Evolutionary conservation across 2,113 vertebrate genomes (phyloP).

Genomic region (Eira barbara): DNA sequence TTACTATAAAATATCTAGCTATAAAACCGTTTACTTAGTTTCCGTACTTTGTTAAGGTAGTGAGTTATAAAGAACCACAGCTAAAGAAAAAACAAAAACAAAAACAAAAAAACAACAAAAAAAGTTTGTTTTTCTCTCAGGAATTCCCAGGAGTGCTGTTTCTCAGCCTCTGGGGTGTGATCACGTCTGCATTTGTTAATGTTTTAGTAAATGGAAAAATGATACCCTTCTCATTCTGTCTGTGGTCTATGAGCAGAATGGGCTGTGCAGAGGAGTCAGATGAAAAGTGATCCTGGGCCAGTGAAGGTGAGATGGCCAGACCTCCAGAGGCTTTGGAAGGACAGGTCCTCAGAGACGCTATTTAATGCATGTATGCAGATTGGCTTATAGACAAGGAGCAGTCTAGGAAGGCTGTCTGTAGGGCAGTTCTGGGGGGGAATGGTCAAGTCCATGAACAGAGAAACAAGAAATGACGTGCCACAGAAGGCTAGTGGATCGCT

Average conservation of each 20-base stretch:
- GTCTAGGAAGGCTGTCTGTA: background rate
- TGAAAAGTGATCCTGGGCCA: background rate
- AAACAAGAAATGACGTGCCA: background rate
- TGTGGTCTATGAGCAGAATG: background rate
- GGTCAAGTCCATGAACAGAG: background rate
- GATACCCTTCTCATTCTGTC: background rate
- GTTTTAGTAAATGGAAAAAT: conserved; percentile 37
- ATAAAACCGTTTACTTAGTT: background rate
- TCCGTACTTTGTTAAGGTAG: conserved; percentile 13
- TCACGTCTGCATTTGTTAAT: conserved; percentile 36
- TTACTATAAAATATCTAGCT: background rate
- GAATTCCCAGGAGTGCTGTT: conserved; percentile 16
- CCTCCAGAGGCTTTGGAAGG: background rate
- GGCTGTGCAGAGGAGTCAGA: background rate
- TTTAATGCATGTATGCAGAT: background rate
- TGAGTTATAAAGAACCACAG: conserved; percentile 27
- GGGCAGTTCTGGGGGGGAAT: background rate
- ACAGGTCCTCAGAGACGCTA: background rate
- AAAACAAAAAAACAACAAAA: no score
- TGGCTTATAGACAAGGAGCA: background rate
- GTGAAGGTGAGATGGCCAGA: background rate
- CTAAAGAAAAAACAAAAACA: background rate
- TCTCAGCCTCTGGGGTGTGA: conserved; percentile 33
- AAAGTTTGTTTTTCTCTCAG: conserved; percentile 9
- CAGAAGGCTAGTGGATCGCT: background rate